These are phyloP conservation scores for Phaethornis superciliosus DNA, from an alignment of 2,113 vertebrate genomes.

Conservation along the genomic window DNA sequence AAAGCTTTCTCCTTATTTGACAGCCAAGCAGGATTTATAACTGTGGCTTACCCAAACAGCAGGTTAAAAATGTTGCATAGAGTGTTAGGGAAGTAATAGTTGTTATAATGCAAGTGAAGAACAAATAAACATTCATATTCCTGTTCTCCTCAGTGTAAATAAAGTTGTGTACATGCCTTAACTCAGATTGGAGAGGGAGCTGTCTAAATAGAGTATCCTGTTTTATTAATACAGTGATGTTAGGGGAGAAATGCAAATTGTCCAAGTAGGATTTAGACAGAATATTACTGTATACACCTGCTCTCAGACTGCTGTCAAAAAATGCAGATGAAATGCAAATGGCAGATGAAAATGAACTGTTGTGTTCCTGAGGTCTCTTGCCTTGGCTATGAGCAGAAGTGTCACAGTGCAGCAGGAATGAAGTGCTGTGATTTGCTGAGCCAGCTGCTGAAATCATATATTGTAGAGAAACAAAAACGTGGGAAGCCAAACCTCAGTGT, in stretches of 20 bases:
- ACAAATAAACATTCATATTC: not conserved
- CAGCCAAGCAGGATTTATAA: not conserved
- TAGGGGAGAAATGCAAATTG: not conserved
- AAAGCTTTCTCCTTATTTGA: not conserved
- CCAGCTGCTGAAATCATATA: rapidly evolving
- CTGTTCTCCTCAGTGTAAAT: not conserved
- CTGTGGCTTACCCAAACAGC: conserved; percentile 36
- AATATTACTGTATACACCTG: not conserved
- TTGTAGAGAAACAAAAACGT: rapidly evolving
- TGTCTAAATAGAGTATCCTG: conserved; percentile 20
- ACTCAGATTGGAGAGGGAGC: not conserved
- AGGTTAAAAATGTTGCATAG: not conserved
- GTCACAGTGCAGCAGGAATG: not conserved
- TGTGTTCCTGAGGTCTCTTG: not conserved
- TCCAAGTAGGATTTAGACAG: not conserved
- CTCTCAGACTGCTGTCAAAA: not conserved
- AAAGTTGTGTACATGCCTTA: not conserved
- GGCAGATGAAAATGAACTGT: not conserved
- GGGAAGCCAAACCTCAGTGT: not conserved
- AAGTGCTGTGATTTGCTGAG: not conserved
- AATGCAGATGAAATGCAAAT: not conserved
- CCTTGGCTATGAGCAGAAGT: not conserved
- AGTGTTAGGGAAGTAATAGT: conserved; percentile 1
- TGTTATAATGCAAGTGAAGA: conserved; percentile 6
- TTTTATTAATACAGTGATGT: conserved; percentile 13